A percentile compares a stretch with the other conserved stretches of the same genome.
Evolutionary conservation across 2,888 invertebrate species (phyloP).

Genomic region (Drosophila bunnanda): DNA sequence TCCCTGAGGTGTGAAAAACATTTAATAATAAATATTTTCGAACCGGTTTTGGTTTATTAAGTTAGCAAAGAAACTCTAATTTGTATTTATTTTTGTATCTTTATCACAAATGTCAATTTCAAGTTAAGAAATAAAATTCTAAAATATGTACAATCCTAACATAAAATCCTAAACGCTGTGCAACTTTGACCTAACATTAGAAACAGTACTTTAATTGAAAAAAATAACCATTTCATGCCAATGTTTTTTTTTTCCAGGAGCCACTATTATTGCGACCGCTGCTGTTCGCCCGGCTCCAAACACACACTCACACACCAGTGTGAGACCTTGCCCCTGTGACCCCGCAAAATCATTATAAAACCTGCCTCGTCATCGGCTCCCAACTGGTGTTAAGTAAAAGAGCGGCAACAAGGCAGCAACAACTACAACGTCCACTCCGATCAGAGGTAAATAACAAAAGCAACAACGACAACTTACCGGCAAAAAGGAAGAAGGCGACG

Average conservation of each 20-base stretch:
- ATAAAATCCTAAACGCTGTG: not conserved
- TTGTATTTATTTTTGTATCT: not conserved
- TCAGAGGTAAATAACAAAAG: conserved; percentile 4
- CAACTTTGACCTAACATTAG: too few relatives aligned
- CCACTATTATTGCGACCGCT: not conserved
- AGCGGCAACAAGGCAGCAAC: conserved; percentile 12
- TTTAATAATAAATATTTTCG: not conserved
- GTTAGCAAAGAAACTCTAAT: conserved; percentile 8
- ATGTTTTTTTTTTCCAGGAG: not conserved
- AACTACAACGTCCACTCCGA: conserved; percentile 2
- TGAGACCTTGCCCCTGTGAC: conserved; percentile 30
- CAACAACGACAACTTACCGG: conserved; percentile 31
- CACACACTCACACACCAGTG: not conserved
- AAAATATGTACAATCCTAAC: not conserved
- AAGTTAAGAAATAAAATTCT: not conserved
- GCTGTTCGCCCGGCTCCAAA: conserved; percentile 17
- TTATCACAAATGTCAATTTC: not conserved
- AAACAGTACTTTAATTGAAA: too few relatives aligned
- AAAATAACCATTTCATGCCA: not conserved
- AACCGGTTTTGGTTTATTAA: not conserved
- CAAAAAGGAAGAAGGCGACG: conserved; percentile 23
- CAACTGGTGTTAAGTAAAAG: conserved; percentile 14
- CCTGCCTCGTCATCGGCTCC: conserved; percentile 25
- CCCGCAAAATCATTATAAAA: conserved; percentile 41
- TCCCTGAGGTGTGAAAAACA: not conserved